Conservation (phyloP, 2,113 vertebrate genomes). For the Lasiurus cinereus region DNA sequence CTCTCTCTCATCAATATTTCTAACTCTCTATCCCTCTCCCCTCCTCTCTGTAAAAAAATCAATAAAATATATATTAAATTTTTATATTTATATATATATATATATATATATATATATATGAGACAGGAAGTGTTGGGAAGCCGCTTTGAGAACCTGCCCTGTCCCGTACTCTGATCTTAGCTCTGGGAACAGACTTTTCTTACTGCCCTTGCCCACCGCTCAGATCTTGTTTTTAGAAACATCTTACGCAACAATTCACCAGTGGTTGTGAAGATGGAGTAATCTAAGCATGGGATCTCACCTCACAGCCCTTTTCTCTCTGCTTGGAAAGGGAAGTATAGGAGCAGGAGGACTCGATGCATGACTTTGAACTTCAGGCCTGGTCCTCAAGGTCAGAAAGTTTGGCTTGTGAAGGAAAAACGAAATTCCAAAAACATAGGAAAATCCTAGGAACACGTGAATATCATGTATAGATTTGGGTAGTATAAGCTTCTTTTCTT, state of each 20-base stretch:
- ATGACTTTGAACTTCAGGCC: background rate
- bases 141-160: background rate
- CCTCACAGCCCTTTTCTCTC: background rate
- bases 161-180: background rate
- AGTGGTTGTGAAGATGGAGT: background rate
- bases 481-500: background rate
- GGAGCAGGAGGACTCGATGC: background rate
- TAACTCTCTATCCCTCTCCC: too few relatives aligned
- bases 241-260: background rate
- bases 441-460: background rate
- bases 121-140: background rate
- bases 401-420: conserved; percentile 37
- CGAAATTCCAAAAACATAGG: conserved; percentile 39
- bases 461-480: background rate
- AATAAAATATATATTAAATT: too few relatives aligned
- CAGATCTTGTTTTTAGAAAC: conserved; percentile 11
- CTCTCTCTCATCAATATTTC: too few relatives aligned
- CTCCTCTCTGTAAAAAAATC: too few relatives aligned
- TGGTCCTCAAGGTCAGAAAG: background rate
- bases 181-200: background rate
- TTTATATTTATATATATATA: too few relatives aligned
- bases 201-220: background rate
- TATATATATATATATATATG: background rate
- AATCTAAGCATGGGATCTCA: background rate
- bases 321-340: background rate